Evolutionary conservation across 2,888 invertebrate genomes (phyloP).

Genomic region (Ennomos erosarius): DNA sequence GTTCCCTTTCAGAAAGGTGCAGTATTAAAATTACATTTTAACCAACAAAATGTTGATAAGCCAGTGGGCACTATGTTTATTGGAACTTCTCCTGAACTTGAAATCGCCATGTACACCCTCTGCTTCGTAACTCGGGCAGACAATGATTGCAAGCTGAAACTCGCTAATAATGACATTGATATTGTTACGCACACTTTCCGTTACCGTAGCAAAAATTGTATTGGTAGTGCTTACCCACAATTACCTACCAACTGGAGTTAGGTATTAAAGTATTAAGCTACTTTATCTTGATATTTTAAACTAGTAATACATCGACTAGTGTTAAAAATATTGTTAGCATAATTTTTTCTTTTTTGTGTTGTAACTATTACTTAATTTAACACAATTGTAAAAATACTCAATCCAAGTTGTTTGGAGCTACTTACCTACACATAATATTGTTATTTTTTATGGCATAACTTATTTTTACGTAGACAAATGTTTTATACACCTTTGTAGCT

Average conservation of each 20-base stretch:
- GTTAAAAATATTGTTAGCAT: too few species aligned
- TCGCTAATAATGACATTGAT: constrained; percentile 89
- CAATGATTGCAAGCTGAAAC: constrained; percentile 89
- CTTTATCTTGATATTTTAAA: background rate
- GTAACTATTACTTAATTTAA: too few species aligned
- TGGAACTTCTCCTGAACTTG: constrained; percentile 96
- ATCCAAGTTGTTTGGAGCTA: too few species aligned
- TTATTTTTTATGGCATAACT: too few species aligned
- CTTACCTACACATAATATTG: too few species aligned
- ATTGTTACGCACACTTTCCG: constrained; percentile 90
- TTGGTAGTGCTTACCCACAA: constrained; percentile 93
- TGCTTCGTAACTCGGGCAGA: constrained; percentile 93
- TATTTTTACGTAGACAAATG: too few species aligned
- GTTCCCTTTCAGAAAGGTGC: constrained; percentile 88
- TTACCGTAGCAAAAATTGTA: constrained; percentile 90
- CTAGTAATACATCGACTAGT: too few species aligned
- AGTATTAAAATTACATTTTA: constrained; percentile 89
- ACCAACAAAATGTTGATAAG: constrained; percentile 89
- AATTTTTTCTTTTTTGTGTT: too few species aligned
- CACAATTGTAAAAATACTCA: too few species aligned
- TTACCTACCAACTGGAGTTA: constrained; percentile 77
- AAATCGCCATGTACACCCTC: constrained; percentile 94
- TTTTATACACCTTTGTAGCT: too few species aligned
- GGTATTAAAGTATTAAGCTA: constrained; percentile 20
- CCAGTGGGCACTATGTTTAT: constrained; percentile 92